phyloP scores from a whole-genome alignment of 2,888 invertebrate species.

The Nudaria mundana region DNA sequence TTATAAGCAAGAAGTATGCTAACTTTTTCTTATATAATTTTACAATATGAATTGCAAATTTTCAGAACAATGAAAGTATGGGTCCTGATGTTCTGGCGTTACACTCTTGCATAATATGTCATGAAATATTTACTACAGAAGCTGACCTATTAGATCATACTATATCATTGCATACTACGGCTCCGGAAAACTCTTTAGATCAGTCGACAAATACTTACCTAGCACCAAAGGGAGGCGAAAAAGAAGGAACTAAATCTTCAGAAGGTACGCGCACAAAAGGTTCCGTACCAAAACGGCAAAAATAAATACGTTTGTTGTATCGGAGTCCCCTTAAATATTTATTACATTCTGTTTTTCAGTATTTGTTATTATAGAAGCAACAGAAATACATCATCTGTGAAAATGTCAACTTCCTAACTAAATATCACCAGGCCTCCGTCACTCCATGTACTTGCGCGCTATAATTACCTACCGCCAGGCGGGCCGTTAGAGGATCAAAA shows the following conservation, averaged over 20 bases:
- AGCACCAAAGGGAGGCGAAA: constrained; percentile 14
- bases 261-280: constrained; percentile 22
- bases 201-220: constrained; percentile 15
- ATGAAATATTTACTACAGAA: constrained; percentile 71
- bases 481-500: too few species aligned
- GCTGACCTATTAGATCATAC: constrained; percentile 69
- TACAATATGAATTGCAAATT: neutral
- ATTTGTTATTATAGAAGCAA: too few species aligned
- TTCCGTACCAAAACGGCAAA: too few species aligned
- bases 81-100: constrained; percentile 63
- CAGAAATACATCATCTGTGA: too few species aligned
- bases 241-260: constrained; percentile 19
- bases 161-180: constrained; percentile 60
- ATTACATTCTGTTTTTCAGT: too few species aligned
- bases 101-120: constrained; percentile 69
- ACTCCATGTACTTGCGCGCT: too few species aligned
- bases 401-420: too few species aligned
- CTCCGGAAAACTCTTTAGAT: constrained; percentile 28
- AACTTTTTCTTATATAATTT: constrained; percentile 15
- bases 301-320: too few species aligned
- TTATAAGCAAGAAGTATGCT: too few species aligned
- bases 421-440: too few species aligned
- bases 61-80: constrained; percentile 29
- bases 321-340: too few species aligned
- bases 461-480: too few species aligned